Evolutionary conservation across 2,113 vertebrate genomes (phyloP).

Genomic region (Ptilonorhynchus violaceus): DNA sequence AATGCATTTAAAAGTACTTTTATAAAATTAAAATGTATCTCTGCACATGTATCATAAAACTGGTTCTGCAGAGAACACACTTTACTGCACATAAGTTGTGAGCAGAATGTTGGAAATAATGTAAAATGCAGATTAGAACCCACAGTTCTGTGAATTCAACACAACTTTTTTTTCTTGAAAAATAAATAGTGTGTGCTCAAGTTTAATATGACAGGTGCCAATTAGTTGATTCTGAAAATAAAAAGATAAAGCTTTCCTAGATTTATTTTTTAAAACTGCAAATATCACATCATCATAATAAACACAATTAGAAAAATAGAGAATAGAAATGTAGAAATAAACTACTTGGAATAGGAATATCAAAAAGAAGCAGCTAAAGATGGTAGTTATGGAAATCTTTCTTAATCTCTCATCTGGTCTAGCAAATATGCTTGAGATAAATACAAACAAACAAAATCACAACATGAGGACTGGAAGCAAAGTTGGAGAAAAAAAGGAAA

Average conservation of each 20-base stretch:
- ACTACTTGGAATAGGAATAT: not conserved
- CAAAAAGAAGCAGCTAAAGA: not conserved
- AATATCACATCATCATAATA: not conserved
- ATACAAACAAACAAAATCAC: not conserved
- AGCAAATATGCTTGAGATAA: not conserved
- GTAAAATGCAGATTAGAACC: not conserved
- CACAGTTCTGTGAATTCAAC: not conserved
- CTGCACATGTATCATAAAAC: not conserved
- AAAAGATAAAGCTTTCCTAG: not conserved
- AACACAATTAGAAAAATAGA: not conserved
- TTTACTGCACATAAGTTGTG: not conserved
- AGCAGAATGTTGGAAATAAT: not conserved
- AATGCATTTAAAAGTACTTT: not conserved
- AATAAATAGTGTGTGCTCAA: not conserved
- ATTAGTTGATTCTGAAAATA: not conserved
- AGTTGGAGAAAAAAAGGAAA: not conserved
- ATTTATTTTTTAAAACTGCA: not conserved
- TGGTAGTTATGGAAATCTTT: not conserved
- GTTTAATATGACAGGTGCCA: not conserved
- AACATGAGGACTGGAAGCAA: not conserved
- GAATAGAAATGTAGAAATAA: not conserved
- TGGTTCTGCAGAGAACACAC: not conserved
- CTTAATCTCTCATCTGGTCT: not conserved
- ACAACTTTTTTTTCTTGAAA: not conserved
- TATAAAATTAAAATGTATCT: not conserved